These are phyloP conservation scores for Epizoanthus ramosus DNA, from an alignment of 92 coral and sea anemone genomes.

Conservation along the genomic window DNA sequence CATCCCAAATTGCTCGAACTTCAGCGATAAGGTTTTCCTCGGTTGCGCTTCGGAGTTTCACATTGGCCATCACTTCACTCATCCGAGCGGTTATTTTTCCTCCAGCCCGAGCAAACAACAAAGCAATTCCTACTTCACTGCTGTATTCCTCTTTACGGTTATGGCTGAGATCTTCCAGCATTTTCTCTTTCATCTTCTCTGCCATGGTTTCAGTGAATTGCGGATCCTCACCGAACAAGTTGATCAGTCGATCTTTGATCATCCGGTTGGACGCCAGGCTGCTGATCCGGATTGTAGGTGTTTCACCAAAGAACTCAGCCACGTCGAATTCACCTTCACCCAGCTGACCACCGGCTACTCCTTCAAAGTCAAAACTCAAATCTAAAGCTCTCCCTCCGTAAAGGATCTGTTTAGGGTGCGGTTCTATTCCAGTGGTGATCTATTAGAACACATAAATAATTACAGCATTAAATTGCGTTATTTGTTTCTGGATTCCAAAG, in stretches of 20 bases:
- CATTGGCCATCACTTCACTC: conserved; percentile 41
- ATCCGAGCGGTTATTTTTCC: conserved; percentile 53
- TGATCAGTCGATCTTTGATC: conserved; percentile 52
- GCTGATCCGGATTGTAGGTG: conserved; percentile 58
- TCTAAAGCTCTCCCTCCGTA: conserved; percentile 51
- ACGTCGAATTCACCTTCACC: conserved; percentile 58
- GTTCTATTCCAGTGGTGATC: too few species aligned
- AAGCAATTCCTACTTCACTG: conserved; percentile 62
- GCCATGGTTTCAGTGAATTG: conserved; percentile 49
- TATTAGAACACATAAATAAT: too few species aligned
- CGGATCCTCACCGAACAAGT: conserved; percentile 60
- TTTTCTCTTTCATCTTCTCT: conserved; percentile 44
- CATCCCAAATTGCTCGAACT: conserved; percentile 73
- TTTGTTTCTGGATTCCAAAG: too few species aligned
- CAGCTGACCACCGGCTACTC: conserved; percentile 55
- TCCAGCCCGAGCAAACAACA: conserved; percentile 64
- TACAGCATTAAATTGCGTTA: too few species aligned
- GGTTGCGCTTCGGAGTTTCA: too few species aligned
- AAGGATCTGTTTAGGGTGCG: too few species aligned
- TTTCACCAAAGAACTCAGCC: conserved; percentile 68
- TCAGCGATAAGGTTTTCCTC: conserved; percentile 51
- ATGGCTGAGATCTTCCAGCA: conserved; percentile 57
- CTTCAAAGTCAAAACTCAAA: conserved; percentile 63
- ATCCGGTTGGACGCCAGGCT: conserved; percentile 54
- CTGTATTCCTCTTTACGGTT: conserved; percentile 68